Evolutionary conservation across 2,797 vertebrate species (phyloP), one percentile per base, ranked within the genome.

Genomic region (Gastrophryne carolinensis): DNA sequence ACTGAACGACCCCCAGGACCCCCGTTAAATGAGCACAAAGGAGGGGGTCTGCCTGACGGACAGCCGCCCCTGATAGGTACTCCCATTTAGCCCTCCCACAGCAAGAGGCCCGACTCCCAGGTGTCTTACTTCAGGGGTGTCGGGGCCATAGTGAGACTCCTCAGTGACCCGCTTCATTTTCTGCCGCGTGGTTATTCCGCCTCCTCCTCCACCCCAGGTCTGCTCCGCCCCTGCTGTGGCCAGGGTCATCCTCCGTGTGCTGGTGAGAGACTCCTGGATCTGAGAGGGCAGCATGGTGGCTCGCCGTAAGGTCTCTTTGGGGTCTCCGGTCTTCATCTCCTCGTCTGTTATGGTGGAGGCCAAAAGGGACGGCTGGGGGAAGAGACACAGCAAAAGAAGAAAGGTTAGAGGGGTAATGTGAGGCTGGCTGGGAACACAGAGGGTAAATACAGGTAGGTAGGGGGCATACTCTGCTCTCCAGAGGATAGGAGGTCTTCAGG

Each of bases 401-500:
- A 27, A 17, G 1, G 26, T 56, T 30, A 41, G n/a, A n/a, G n/a
- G n/a, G n/a, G n/a, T n/a, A n/a, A n/a, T n/a, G n/a, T n/a, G n/a
- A n/a, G n/a, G n/a, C n/a, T n/a, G n/a, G n/a, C n/a, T n/a, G n/a
- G n/a, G n/a, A n/a, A n/a, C n/a, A n/a, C n/a, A n/a, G n/a, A n/a
- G n/a, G n/a, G n/a, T n/a, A n/a, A n/a, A 23, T n/a, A n/a, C n/a
- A n/a, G n/a, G n/a, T n/a, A n/a, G n/a, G 4, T 9, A 2, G 15
- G 5, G 8, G 1, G 49, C 84, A 81, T 79, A 98, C 97, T 86
- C 93, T 90, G 77, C 87, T 92, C 87, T 99, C 96, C 72, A 96
- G 72, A 0, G 96, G 92, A 70, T 99, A 99, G 85, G 92, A 95
- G 87, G 93, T 96, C 88, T 99, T 99, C 2, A 99, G 81, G 79